Conservation (phyloP, 2,888 invertebrate species). For the Drosophila subsilvestris region DNA sequence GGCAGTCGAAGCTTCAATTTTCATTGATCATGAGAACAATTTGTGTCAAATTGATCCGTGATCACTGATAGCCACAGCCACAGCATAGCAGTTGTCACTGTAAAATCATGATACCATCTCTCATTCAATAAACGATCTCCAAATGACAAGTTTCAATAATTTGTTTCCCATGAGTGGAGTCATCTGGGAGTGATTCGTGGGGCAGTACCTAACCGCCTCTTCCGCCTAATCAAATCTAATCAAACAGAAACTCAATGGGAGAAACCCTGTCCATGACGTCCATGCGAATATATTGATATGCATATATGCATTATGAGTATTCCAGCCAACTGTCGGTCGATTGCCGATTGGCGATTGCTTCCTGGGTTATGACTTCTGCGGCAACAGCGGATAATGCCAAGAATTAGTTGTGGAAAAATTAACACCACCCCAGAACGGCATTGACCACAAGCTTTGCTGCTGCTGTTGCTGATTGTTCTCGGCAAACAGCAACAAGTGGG, state of each 20-base stretch:
- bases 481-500: conserved; percentile 45
- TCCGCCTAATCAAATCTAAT: conserved; percentile 36
- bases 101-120: not conserved
- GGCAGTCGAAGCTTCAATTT: conserved; percentile 6
- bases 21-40: conserved; percentile 20
- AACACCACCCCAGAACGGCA: conserved; percentile 75
- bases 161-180: conserved; percentile 32
- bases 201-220: conserved; percentile 38
- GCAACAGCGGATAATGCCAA: conserved; percentile 68
- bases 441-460: conserved; percentile 64
- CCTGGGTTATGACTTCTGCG: conserved; percentile 79
- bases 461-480: conserved; percentile 59
- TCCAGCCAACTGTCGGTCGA: not conserved
- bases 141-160: conserved; percentile 17
- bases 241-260: not conserved
- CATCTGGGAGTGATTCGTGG: not conserved
- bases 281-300: conserved; percentile 32
- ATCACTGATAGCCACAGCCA: conserved; percentile 8
- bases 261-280: not conserved
- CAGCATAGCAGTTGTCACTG: not conserved
- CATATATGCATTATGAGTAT: conserved; percentile 17
- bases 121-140: conserved; percentile 18
- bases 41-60: conserved; percentile 30
- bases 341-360: conserved; percentile 49
- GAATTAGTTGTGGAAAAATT: conserved; percentile 78